Base-by-base conservation (phyloP, 1,140 invertebrate genomes). In the Zaprionus lachaisei region DNA sequence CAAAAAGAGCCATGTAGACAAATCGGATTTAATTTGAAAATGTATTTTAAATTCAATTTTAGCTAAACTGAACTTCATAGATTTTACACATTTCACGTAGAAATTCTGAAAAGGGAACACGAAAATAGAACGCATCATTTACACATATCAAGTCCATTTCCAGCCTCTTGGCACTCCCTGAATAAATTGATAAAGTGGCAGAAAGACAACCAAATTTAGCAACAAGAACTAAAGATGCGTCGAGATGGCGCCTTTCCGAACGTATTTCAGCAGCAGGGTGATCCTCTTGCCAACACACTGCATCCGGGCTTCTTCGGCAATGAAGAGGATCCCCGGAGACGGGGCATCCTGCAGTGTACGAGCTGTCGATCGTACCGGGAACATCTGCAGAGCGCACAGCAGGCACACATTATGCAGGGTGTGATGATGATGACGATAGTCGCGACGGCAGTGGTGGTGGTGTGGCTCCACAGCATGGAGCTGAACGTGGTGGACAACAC, bases 331-430 rank as follows among this genome's bases (percentile, higher is more conserved):
- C 84, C 81, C 0, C 55, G 62, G 0, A 47, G 56, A 6, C 22
- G 57, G 0, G 84, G 84, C 12, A 65, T 89, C 5, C 41, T 87
- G 14, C 68, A 37, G 2, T 83, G 44, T 15, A 65, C 68, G 2
- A 56, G 55, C 12, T 89, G 84, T 22, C 72, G 64, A 0, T 37
- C 38, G 0, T 72, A 79, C 17, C 72, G 84, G 0, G 61, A 79
- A 15, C 63, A 66, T 17, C 37, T 89, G 2, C 58, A 57, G 5
- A 66, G 26, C 31, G 62, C 11, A 6, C 67, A 74, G 5, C 62
- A 73, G 1, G 5, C 47, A 9, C 55, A 72, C n/a, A 62, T 89
- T 0, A 11, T 79, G 5, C 75, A 79, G n/a, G 75, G 75, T 28
- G 20, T 83, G 9, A 31, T 78, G 34, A 57, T 79, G 6, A 1